phyloP scores from a whole-genome alignment of 2,888 invertebrate species.

The Chalcis sispes region DNA sequence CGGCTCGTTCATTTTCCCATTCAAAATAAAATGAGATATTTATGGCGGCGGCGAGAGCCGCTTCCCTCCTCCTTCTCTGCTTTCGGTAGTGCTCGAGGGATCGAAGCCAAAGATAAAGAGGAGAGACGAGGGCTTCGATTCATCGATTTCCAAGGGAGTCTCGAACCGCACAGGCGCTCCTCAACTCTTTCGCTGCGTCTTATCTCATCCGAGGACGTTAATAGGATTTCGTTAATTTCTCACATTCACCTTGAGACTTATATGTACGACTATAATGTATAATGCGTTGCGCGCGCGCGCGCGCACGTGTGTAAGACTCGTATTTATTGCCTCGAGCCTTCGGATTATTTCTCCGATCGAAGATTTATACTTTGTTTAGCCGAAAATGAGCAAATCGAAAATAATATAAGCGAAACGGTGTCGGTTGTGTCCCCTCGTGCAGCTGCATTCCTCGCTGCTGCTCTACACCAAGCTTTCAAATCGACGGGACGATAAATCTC shows the following conservation, averaged over 20 bases:
- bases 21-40: constrained; percentile 76
- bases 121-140: constrained; percentile 31
- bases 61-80: constrained; percentile 10
- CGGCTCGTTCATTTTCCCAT: constrained; percentile 74
- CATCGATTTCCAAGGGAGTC: constrained; percentile 44
- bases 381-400: constrained; percentile 14
- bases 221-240: constrained; percentile 55
- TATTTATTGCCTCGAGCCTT: constrained; percentile 48
- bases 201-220: constrained; percentile 43
- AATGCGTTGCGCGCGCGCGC: constrained; percentile 38
- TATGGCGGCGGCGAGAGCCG: constrained; percentile 64
- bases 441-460: constrained; percentile 33
- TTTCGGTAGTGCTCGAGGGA: constrained; percentile 41
- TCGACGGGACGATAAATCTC: constrained; percentile 41
- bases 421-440: constrained; percentile 7
- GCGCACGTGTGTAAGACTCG: constrained; percentile 41
- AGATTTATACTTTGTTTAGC: constrained; percentile 47
- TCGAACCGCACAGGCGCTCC: constrained; percentile 20
- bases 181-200: constrained; percentile 18
- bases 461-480: constrained; percentile 6
- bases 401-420: constrained; percentile 41
- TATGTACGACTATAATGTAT: background rate
- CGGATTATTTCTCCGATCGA: constrained; percentile 52
- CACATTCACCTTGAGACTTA: constrained; percentile 38
- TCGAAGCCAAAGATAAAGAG: background rate